Evolutionary conservation across 2,113 vertebrate species (phyloP).

Genomic region (Oncorhynchus clarkii): DNA sequence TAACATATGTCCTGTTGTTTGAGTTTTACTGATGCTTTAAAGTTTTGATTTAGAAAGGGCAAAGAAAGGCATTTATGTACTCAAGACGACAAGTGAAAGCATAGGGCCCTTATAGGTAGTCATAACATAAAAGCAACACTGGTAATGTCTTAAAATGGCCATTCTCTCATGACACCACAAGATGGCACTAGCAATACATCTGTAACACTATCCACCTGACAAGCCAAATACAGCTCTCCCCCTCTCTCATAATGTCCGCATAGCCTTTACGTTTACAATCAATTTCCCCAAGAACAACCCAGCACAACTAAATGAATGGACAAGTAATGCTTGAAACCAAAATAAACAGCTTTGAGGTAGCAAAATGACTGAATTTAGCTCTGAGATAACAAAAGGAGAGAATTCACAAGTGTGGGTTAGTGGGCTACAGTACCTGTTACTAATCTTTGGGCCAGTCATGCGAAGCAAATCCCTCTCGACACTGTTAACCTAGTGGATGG

Average conservation of each 20-base stretch:
- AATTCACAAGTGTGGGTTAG: conserved; percentile 35
- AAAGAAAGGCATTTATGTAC: not conserved
- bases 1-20: too few species aligned
- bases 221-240: conserved; percentile 35
- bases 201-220: conserved; percentile 17
- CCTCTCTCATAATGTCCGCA: conserved; percentile 34
- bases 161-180: conserved; percentile 39
- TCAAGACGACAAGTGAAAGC: not conserved
- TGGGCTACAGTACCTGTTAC: conserved; percentile 34
- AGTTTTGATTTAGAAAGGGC: not conserved
- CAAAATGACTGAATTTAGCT: conserved; percentile 41
- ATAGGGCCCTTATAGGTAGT: not conserved
- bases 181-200: conserved; percentile 73
- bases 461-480: conserved; percentile 49
- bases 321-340: conserved; percentile 60
- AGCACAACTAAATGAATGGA: conserved; percentile 50
- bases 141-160: not conserved
- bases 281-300: conserved; percentile 48
- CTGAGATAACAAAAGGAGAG: conserved; percentile 61
- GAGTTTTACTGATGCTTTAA: too few species aligned
- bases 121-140: not conserved
- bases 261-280: conserved; percentile 48
- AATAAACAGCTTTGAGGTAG: conserved; percentile 58
- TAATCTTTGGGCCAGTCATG: conserved; percentile 43
- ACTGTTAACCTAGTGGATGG: conserved; percentile 37